Conservation (phyloP, 1,140 invertebrate genomes). For the Gyrodactylus salaris region DNA sequence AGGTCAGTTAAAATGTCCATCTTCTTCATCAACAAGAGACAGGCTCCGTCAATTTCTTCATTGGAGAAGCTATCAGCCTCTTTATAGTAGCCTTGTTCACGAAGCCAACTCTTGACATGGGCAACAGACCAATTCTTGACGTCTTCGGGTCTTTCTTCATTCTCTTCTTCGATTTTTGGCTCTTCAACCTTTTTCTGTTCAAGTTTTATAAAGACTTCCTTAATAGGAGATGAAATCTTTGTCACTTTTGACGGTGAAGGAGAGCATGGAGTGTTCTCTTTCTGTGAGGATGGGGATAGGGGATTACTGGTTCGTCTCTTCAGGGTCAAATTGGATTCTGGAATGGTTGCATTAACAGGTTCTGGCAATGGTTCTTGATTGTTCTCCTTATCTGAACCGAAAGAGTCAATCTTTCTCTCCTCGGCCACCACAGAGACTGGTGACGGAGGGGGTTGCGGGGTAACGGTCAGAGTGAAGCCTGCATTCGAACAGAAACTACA, state of each 20-base stretch:
- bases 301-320: neutral
- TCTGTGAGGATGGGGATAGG: neutral
- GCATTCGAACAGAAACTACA: constrained; percentile 11
- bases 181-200: neutral
- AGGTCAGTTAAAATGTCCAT: constrained; percentile 41
- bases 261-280: neutral
- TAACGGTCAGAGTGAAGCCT: neutral
- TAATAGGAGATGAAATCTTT: no score
- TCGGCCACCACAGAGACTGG: neutral
- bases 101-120: constrained; percentile 3
- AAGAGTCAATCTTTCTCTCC: no score
- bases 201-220: no score
- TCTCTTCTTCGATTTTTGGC: neutral
- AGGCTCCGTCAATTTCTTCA: constrained; percentile 53
- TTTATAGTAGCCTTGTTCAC: neutral
- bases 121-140: constrained; percentile 1
- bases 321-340: neutral
- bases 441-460: neutral
- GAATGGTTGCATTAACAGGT: neutral
- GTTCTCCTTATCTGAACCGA: neutral
- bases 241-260: neutral
- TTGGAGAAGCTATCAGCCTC: constrained; percentile 1
- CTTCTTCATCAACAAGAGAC: constrained; percentile 38
- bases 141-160: neutral
- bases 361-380: neutral